Conservation (phyloP, 2,797 vertebrate genomes). For the Aulostomus chinensis region DNA sequence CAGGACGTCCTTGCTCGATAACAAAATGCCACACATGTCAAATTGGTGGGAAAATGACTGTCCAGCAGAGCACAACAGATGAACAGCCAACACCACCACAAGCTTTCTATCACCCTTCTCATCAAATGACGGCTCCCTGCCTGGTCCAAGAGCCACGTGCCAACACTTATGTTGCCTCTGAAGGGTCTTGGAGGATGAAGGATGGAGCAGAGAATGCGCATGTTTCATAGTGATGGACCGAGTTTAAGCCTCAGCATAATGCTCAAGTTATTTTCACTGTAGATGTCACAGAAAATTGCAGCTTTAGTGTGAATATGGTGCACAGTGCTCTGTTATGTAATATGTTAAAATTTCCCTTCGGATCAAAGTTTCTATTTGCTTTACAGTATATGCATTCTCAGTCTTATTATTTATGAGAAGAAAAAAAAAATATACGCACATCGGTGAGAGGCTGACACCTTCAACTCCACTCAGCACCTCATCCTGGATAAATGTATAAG, state of each 20-base stretch:
- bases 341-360: too few relatives aligned
- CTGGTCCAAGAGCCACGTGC: constrained; percentile 9
- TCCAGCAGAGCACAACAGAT: constrained; percentile 69
- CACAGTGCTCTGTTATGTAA: too few relatives aligned
- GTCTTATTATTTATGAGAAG: too few relatives aligned
- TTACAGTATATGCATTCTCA: too few relatives aligned
- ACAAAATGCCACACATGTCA: constrained; percentile 77
- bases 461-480: too few relatives aligned
- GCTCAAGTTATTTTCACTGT: constrained; percentile 64
- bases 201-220: constrained; percentile 11
- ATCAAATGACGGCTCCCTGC: constrained; percentile 60
- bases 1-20: constrained; percentile 60
- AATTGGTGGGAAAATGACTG: constrained; percentile 72
- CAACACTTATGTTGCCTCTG: constrained; percentile 40
- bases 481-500: neutral
- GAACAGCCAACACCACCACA: constrained; percentile 47
- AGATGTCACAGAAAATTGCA: constrained; percentile 60
- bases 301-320: constrained; percentile 26
- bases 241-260: constrained; percentile 52
- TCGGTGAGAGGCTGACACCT: too few relatives aligned
- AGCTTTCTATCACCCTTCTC: constrained; percentile 46
- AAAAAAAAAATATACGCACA: too few relatives aligned
- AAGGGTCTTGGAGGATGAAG: constrained; percentile 42
- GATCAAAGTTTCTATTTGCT: too few relatives aligned
- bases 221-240: constrained; percentile 44